Conservation (phyloP, 2,797 vertebrate genomes). For the Eutrigla gurnardus region DNA sequence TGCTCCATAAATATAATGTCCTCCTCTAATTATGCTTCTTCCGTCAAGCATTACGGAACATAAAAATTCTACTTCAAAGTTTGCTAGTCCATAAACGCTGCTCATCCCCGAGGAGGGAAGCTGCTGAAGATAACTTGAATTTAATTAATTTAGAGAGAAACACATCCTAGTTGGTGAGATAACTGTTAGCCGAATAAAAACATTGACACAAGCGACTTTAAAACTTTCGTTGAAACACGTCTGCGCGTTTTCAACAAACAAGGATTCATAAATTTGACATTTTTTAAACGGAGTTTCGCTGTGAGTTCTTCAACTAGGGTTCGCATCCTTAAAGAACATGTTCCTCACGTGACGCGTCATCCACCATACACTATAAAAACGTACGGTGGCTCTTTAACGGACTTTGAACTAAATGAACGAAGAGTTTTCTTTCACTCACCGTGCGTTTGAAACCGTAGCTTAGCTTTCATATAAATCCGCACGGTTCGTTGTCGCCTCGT, state of each 20-base stretch:
- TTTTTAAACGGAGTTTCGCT: neutral
- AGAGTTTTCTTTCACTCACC: constrained; percentile 48
- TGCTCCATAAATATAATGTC: neutral
- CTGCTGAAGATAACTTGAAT: neutral
- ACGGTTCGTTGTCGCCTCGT: constrained; percentile 15
- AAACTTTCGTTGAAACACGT: neutral
- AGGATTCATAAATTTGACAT: neutral
- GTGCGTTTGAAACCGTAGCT: neutral
- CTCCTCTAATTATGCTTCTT: neutral
- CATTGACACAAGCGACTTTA: neutral
- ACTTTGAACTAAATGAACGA: neutral
- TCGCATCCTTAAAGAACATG: neutral
- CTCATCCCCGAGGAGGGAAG: neutral
- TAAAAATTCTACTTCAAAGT: neutral
- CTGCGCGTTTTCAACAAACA: neutral
- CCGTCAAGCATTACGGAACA: neutral
- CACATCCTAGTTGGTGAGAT: neutral
- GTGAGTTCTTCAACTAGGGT: neutral
- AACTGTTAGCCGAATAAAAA: neutral
- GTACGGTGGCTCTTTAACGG: neutral
- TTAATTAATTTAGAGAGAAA: neutral
- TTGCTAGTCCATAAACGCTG: neutral
- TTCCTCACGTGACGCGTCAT: neutral
- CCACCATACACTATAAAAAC: no score
- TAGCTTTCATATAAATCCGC: constrained; percentile 22